A percentile compares a stretch with the other conserved stretches of the same genome.
Evolutionary conservation across 2,888 invertebrate species (phyloP).

Genomic region (Pristionchus entomophagus): DNA sequence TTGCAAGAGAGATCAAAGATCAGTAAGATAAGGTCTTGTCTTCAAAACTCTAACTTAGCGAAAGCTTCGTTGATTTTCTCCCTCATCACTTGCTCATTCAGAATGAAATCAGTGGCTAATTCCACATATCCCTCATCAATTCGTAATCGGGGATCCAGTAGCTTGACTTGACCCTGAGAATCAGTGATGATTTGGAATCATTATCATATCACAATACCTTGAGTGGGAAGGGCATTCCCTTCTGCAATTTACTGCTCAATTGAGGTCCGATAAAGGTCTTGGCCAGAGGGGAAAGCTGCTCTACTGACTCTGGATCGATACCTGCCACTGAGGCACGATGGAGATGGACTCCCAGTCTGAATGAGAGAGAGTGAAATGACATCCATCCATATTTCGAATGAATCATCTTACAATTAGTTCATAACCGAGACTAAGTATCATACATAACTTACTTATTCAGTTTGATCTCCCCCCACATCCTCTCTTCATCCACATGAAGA

Average conservation of each 20-base stretch:
- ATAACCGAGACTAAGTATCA: too few species aligned
- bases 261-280: constrained; percentile 73
- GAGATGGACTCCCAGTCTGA: constrained; percentile 64
- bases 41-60: constrained; percentile 51
- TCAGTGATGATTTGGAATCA: not conserved
- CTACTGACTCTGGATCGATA: constrained; percentile 68
- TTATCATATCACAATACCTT: constrained; percentile 54
- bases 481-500: constrained; percentile 53
- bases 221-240: constrained; percentile 72
- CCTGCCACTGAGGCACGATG: constrained; percentile 70
- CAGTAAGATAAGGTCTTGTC: not conserved
- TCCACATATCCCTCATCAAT: constrained; percentile 69
- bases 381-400: too few species aligned
- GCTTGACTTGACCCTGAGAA: constrained; percentile 66
- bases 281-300: constrained; percentile 71
- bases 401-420: too few species aligned
- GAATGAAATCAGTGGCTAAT: constrained; percentile 70
- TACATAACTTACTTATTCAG: constrained; percentile 61
- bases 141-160: constrained; percentile 64
- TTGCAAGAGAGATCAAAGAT: constrained; percentile 3
- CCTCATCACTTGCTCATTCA: constrained; percentile 64
- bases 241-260: constrained; percentile 65
- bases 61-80: constrained; percentile 67
- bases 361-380: not conserved
- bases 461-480: constrained; percentile 67